Evolutionary conservation across 1,140 invertebrate genomes (phyloP), one percentile per base, ranked within the genome.

Genomic region (Oscheius sp.): DNA sequence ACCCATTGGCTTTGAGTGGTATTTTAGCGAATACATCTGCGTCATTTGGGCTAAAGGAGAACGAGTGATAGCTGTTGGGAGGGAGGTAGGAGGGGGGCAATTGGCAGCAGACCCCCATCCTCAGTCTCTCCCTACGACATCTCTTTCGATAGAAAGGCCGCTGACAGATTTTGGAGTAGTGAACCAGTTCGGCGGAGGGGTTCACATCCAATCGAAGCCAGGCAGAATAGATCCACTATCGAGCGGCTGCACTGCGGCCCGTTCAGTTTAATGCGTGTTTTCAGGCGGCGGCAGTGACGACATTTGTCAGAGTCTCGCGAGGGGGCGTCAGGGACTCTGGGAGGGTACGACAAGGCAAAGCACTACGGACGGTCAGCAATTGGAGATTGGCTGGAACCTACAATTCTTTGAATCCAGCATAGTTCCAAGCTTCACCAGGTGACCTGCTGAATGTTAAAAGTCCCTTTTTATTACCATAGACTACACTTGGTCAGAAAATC

Each of bases 231-330:
- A n/a, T n/a, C n/a, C n/a, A n/a, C n/a, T n/a, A n/a, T n/a, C n/a
- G n/a, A n/a, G n/a, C n/a, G n/a, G n/a, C n/a, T n/a, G 49, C 49
- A 55, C 49, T 23, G 7, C 15, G 23, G 49, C 49, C 23, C 49
- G 49, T 55, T 55, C 49, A 55, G 49, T 55, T 55, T 55, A 55
- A 55, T 55, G 49, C 28, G 4, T 55, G 49, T 55, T 55, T 55
- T 55, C 49, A 55, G 49, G 49, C 15, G 49, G 49, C 15, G 49
- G 49, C 49, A 20, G 49, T 55, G 49, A 55, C 49, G 49, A 55
- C 49, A 55, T 55, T 55, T 55, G 49, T 55, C 49, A 55, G 49
- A 4, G 15, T 55, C 49, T 55, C 49, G 49, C 49, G 7, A 15
- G 49, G 49, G 49, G 49, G 49, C 49, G 49, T 55, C 49, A 26